Evolutionary conservation across 2,113 vertebrate species (phyloP), one percentile per base, ranked within the genome.

Genomic region (Bufo gargarizans): DNA sequence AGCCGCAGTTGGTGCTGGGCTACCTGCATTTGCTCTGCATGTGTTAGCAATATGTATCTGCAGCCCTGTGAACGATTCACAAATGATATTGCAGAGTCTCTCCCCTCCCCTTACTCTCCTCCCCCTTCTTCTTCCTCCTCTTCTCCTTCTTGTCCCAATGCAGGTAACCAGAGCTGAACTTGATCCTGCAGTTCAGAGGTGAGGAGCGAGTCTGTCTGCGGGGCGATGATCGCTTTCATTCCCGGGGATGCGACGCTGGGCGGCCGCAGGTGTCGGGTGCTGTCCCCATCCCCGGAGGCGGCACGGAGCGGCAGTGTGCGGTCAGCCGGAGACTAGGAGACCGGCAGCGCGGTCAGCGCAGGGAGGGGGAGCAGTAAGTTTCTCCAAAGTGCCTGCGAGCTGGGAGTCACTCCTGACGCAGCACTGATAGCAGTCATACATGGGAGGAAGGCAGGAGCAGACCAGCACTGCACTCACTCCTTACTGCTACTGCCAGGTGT

Each of bases 1-100:
- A 93, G 92, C 93, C 95, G 95, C 95, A 95, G 94, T 94, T 92
- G 90, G 91, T 90, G 90, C 93, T 90, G 93, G 93, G 94, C 93
- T 95, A 97, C 97, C 97, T 97, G 97, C 97, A 96, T 96, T 95
- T 94, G 95, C 96, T 94, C 96, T 95, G 96, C 97, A 93, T 95
- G 95, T 94, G 95, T 96, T 95, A 95, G 96, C 96, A 92, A 95
- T 94, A 94, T 93, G 96, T 96, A 96, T 97, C 97, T 97, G 97
- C 97, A 96, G 92, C 90, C 90, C 95, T 94, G 92, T 92, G 96
- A 96, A 95, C 95, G 96, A 97, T 95, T 96, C 97, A 94, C 96
- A 97, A 97, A 97, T 96, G 96, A 98, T 97, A 97, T 97, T 97
- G 97, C 97, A 96, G 97, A 76, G 72, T 49, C 45, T 76, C 72